phyloP scores from a whole-genome alignment of 2,888 invertebrate species.

The Agriopis aurantiaria region DNA sequence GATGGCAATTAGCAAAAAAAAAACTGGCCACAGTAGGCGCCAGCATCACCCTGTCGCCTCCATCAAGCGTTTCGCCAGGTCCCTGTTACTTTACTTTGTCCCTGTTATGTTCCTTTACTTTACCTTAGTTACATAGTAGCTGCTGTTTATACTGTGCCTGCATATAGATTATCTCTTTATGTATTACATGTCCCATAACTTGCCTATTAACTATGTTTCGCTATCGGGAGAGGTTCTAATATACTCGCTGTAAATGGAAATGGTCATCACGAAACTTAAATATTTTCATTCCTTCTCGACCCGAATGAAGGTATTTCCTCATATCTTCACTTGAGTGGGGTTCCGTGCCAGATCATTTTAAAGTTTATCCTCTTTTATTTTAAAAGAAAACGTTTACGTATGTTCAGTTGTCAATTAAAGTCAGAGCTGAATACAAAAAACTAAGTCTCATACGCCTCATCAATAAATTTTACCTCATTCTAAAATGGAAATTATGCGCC shows the following conservation, averaged over 20 bases:
- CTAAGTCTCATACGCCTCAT: no score
- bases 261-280: conserved; percentile 49
- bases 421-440: no score
- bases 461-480: no score
- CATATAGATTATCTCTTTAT: neutral
- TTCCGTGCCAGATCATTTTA: conserved; percentile 49
- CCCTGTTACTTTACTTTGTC: no score
- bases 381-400: no score
- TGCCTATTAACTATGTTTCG: conserved; percentile 17
- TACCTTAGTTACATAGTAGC: neutral
- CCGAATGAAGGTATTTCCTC: conserved; percentile 47
- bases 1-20: no score
- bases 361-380: neutral
- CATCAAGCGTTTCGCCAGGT: no score
- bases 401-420: no score
- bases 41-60: no score
- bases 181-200: conserved; percentile 11
- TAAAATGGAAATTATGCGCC: no score
- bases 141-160: neutral
- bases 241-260: conserved; percentile 46
- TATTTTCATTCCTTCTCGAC: conserved; percentile 42
- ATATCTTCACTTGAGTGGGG: conserved; percentile 48
- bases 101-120: no score
- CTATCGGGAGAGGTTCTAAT: conserved; percentile 26
- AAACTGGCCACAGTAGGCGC: no score